Evolutionary conservation across 2,113 vertebrate species (phyloP), one percentile per base, ranked within the genome.

Genomic region (Notothenia rossii): DNA sequence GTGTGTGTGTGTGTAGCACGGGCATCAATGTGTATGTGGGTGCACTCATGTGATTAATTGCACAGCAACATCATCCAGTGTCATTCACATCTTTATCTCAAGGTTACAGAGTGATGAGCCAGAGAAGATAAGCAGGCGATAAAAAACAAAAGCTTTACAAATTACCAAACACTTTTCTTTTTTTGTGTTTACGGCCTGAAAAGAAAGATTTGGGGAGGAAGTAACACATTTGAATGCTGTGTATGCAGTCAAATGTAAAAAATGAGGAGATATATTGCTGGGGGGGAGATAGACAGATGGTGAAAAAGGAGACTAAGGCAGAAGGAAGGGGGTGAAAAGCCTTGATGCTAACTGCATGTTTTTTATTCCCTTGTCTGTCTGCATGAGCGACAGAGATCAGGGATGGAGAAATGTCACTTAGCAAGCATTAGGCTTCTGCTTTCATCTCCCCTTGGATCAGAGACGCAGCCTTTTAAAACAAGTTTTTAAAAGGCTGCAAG

Each of bases 361-460:
- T 80, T 81, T 77, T 61, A 81, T 82, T 82, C 75, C 70, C 85
- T 72, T 79, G 82, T 87, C 85, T 81, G 83, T 85, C 85, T 85
- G 82, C 76, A 78, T 90, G 85, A 88, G 88, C 69, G 51, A 86
- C 86, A 79, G 73, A 93, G 86, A 91, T 90, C 87, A 85, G 84
- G 88, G 86, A 87, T 93, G 77, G 61, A 90, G 84, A 92, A 92
- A 91, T 91, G 90, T 92, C 92, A 90, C 88, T 89, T 84, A 88
- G 87, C 84, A 73, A 79, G 87, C 89, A 88, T 92, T 90, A 90
- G 81, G 75, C 86, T 76, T 50, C 22, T 40, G 45, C 86, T 91
- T 91, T 92, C 82, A 92, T 92, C 90, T 91, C 67, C 62, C 46
- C 36, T 83, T 59, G 67, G 82, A 92, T 90, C 89, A 87, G 72